These are phyloP conservation scores for Phrynosoma blainvillii DNA, from an alignment of 2,113 vertebrate species.

Conservation along the genomic window DNA sequence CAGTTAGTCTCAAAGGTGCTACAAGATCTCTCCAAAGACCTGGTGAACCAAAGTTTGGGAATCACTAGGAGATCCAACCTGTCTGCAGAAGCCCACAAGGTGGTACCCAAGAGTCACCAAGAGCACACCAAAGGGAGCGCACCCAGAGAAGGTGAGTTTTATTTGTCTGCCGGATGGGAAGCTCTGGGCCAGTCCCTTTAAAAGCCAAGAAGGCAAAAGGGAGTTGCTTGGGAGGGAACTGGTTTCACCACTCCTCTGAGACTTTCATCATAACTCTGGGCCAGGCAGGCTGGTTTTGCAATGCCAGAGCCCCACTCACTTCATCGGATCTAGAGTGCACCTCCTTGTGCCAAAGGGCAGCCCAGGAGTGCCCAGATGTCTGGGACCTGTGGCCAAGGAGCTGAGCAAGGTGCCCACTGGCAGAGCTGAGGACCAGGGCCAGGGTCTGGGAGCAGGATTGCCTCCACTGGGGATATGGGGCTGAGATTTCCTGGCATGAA, in stretches of 20 bases:
- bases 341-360: not conserved
- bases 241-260: conserved; percentile 37
- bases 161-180: conserved; percentile 31
- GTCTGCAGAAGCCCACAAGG: not conserved
- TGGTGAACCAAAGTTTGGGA: no score
- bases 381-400: not conserved
- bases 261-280: conserved; percentile 37
- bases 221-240: conserved; percentile 36
- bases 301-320: not conserved
- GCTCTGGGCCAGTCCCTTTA: conserved; percentile 31
- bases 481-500: not conserved
- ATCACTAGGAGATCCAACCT: not conserved
- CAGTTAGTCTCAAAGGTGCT: no score
- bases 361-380: conserved; percentile 1
- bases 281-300: conserved; percentile 32
- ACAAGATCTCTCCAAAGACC: no score
- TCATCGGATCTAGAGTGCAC: not conserved
- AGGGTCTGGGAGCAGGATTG: conserved; percentile 1
- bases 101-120: not conserved
- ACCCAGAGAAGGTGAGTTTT: conserved; percentile 15
- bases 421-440: not conserved
- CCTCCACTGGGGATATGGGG: conserved; percentile 14
- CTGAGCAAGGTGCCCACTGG: not conserved
- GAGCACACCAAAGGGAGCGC: not conserved
- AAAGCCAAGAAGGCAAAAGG: conserved; percentile 22